Evolutionary conservation across 2,113 vertebrate species (phyloP).

Genomic region (rat (Rattus norvegicus)): DNA sequence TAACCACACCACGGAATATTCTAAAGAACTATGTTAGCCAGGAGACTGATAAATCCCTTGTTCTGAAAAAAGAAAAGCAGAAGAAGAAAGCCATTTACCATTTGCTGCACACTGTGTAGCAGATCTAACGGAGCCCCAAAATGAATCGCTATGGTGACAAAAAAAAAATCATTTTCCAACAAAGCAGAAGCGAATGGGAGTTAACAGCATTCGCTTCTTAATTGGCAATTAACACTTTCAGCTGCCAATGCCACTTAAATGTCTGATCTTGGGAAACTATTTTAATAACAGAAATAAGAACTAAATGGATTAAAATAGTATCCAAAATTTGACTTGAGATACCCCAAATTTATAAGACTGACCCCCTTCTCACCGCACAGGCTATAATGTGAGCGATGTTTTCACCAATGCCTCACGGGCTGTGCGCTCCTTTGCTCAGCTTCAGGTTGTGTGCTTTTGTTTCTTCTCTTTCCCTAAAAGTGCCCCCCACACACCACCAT

Average conservation of each 20-base stretch:
- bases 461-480: slow-evolving; percentile 5
- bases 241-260: slow-evolving; percentile 60
- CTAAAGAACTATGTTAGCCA: neutral
- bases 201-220: slow-evolving; percentile 70
- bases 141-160: slow-evolving; percentile 78
- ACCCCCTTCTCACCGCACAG: slow-evolving; percentile 34
- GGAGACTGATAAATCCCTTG: slow-evolving; percentile 23
- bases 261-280: slow-evolving; percentile 57
- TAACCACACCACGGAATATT: neutral
- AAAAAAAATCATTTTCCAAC: slow-evolving; percentile 70
- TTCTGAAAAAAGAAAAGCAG: neutral
- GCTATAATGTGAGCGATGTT: slow-evolving; percentile 5
- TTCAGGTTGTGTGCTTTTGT: neutral
- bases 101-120: slow-evolving; percentile 60
- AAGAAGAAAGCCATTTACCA: slow-evolving; percentile 28
- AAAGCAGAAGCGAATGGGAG: slow-evolving; percentile 72
- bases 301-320: slow-evolving; percentile 40
- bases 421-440: slow-evolving; percentile 1
- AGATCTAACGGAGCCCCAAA: slow-evolving; percentile 63
- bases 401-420: neutral
- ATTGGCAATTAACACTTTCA: slow-evolving; percentile 80
- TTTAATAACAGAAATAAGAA: slow-evolving; percentile 60
- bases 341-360: neutral
- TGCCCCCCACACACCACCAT: neutral
- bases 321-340: slow-evolving; percentile 25